A percentile compares a stretch with the other conserved stretches of the same genome.
Evolutionary conservation across 2,797 vertebrate species (phyloP).

Genomic region (Acestrorhynchus altus): DNA sequence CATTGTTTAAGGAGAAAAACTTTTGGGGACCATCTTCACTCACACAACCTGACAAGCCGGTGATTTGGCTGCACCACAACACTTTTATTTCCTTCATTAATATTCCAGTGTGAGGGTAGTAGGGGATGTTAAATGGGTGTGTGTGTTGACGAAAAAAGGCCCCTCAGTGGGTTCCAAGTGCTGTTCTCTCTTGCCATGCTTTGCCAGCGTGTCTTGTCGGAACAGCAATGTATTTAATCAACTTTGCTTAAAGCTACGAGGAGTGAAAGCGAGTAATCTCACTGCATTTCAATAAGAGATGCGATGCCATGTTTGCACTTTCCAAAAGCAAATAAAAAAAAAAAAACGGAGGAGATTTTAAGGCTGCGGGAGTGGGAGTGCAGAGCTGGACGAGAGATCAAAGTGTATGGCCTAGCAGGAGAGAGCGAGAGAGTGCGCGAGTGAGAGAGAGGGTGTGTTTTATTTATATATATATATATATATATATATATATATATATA

Average conservation of each 20-base stretch:
- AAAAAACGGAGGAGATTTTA: conserved; percentile 14
- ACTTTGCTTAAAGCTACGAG: conserved; percentile 11
- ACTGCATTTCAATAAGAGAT: conserved; percentile 4
- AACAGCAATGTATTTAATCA: conserved; percentile 39
- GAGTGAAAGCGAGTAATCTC: conserved; percentile 15
- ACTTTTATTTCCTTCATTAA: conserved; percentile 40
- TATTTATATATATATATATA: too few species aligned
- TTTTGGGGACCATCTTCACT: background rate
- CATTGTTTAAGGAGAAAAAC: background rate
- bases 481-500: too few species aligned
- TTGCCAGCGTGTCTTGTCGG: conserved; percentile 10
- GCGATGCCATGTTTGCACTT: background rate
- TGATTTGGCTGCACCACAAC: background rate
- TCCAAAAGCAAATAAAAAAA: conserved; percentile 15
- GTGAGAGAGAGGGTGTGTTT: too few species aligned
- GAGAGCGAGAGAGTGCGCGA: conserved; percentile 2
- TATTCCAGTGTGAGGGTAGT: conserved; percentile 19
- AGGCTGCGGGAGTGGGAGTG: conserved; percentile 19
- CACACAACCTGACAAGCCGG: background rate
- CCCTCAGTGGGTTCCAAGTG: background rate
- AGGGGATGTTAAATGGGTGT: conserved; percentile 12
- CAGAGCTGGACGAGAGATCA: conserved; percentile 39
- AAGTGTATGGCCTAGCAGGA: conserved; percentile 37
- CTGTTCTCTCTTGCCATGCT: background rate
- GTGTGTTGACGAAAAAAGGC: conserved; percentile 1